phyloP scores from a whole-genome alignment of 1,140 invertebrate species.

The Riptortus pedestris region DNA sequence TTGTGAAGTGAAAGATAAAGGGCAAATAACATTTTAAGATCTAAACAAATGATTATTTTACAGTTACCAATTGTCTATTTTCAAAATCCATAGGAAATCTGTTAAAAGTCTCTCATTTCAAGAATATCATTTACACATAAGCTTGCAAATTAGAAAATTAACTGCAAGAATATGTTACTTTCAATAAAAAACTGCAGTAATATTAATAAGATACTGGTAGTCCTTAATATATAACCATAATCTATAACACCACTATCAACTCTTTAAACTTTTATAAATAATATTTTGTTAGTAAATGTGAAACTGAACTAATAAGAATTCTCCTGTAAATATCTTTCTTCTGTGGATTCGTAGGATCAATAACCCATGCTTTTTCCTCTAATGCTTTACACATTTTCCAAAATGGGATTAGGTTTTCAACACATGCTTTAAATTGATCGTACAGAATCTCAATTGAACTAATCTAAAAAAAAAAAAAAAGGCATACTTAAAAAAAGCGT shows the following conservation, averaged over 20 bases:
- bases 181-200: background rate
- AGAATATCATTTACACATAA: background rate
- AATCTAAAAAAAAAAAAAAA: background rate
- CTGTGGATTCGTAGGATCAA: background rate
- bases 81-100: no score
- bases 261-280: background rate
- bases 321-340: background rate
- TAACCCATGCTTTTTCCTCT: slow-evolving; percentile 5
- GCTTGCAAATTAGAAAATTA: background rate
- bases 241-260: no score
- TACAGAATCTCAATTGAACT: background rate
- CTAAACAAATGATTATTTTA: no score
- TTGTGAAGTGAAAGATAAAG: no score
- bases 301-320: background rate
- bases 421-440: background rate
- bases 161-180: background rate
- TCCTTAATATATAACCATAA: no score
- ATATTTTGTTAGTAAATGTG: background rate
- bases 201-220: no score
- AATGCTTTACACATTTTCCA: slow-evolving; percentile 9
- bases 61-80: no score
- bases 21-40: no score
- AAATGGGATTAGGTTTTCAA: background rate
- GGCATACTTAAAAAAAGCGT: background rate
- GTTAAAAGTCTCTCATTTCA: background rate